phyloP scores from a whole-genome alignment of 2,888 invertebrate genomes.

The Drosophila eohydei region DNA sequence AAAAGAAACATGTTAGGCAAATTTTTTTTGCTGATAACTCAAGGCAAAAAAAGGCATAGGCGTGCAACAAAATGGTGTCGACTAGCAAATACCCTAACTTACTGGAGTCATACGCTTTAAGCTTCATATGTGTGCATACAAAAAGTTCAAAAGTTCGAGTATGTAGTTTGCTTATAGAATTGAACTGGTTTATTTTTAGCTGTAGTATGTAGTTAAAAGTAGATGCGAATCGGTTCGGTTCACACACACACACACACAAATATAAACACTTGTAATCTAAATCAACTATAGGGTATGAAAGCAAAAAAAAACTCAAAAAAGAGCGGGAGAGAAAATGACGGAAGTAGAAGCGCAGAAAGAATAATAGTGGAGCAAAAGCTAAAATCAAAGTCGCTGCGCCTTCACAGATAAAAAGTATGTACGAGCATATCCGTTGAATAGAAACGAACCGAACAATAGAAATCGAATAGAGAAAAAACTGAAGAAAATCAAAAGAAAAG shows the following conservation, averaged over 20 bases:
- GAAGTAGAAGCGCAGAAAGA: constrained; percentile 19
- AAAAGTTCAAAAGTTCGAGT: not conserved
- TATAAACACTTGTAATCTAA: not conserved
- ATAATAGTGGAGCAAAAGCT: constrained; percentile 31
- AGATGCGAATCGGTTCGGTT: not conserved
- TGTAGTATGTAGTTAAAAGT: not conserved
- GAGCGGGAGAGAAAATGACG: constrained; percentile 11
- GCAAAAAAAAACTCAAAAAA: constrained; percentile 18
- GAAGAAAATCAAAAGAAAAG: constrained; percentile 22
- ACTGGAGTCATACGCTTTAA: too few relatives aligned
- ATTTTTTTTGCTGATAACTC: constrained; percentile 61
- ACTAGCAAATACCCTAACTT: constrained; percentile 17
- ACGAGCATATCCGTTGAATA: constrained; percentile 56
- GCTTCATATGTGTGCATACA: too few relatives aligned
- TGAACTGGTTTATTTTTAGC: not conserved
- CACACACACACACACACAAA: not conserved
- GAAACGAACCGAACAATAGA: constrained; percentile 50
- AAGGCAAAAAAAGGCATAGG: constrained; percentile 7
- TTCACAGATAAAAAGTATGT: constrained; percentile 69
- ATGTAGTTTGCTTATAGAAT: not conserved
- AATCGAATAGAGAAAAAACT: constrained; percentile 33
- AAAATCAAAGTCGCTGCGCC: constrained; percentile 31
- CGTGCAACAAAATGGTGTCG: not conserved
- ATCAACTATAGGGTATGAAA: constrained; percentile 28
- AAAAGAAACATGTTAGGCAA: constrained; percentile 56